Evolutionary conservation across 2,113 vertebrate species (phyloP).

Genomic region (Salvelinus alpinus): DNA sequence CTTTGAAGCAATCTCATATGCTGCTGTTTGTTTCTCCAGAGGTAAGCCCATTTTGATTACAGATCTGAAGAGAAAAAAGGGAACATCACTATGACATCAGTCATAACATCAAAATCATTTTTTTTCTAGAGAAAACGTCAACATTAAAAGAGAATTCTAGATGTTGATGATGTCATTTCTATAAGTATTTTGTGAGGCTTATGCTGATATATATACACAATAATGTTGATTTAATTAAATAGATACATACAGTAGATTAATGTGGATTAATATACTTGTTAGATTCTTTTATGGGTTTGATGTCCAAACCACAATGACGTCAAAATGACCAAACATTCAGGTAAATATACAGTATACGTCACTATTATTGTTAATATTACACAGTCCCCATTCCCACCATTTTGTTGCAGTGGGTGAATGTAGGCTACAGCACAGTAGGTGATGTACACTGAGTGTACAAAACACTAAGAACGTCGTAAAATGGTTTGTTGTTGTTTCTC

Average conservation of each 20-base stretch:
- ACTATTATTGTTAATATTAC: neutral
- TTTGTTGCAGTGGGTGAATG: neutral
- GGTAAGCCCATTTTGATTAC: constrained; percentile 20
- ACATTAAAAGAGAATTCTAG: neutral
- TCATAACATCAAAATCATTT: neutral
- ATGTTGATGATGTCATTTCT: neutral
- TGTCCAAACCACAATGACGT: neutral
- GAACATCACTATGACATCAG: constrained; percentile 13
- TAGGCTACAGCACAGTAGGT: neutral
- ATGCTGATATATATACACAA: neutral
- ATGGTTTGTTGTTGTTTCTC: constrained; percentile 5
- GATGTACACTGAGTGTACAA: neutral
- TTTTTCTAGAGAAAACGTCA: neutral
- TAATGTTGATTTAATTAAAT: neutral
- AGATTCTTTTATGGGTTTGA: neutral
- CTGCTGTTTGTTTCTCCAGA: constrained; percentile 30
- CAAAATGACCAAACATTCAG: neutral
- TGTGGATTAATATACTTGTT: neutral
- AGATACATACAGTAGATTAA: neutral
- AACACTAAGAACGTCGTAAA: no score
- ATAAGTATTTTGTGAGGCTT: neutral
- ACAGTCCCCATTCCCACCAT: neutral
- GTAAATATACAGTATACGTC: neutral
- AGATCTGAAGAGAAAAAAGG: constrained; percentile 5
- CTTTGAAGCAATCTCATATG: constrained; percentile 43